A percentile compares a stretch with the other conserved stretches of the same genome.
Conservation (phyloP, 2,797 vertebrate species). For the Limnodromus scolopaceus region DNA sequence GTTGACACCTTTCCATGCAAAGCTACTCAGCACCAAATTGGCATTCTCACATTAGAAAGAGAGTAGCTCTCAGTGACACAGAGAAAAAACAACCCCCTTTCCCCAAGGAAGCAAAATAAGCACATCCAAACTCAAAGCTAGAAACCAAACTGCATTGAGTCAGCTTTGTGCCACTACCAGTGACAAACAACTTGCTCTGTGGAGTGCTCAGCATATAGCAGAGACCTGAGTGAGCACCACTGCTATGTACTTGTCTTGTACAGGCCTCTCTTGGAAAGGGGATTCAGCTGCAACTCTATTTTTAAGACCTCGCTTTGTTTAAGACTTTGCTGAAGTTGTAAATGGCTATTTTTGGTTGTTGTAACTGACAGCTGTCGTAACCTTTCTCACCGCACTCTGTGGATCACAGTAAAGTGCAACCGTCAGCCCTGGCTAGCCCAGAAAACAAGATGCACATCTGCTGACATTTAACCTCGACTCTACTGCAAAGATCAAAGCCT, state of each 20-base stretch:
- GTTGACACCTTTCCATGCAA: not conserved
- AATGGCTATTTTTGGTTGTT: not conserved
- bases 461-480: not conserved
- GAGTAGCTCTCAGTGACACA: not conserved
- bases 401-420: not conserved
- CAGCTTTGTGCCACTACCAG: not conserved
- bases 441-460: not conserved
- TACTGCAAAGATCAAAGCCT: not conserved
- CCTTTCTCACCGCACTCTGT: fast-evolving
- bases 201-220: fast-evolving
- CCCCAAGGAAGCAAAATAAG: not conserved
- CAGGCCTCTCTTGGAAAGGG: not conserved
- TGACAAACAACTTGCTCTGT: fast-evolving
- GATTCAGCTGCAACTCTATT: not conserved
- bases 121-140: not conserved
- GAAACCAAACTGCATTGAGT: not conserved
- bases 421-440: not conserved
- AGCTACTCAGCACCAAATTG: not conserved
- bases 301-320: not conserved
- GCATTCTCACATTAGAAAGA: not conserved
- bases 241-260: fast-evolving
- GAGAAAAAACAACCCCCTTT: not conserved
- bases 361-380: not conserved
- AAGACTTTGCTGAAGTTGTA: not conserved
- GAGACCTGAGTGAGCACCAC: not conserved